Evolutionary conservation across 2,113 vertebrate species (phyloP), one percentile per base, ranked within the genome.

Genomic region (Tautogolabrus adspersus): DNA sequence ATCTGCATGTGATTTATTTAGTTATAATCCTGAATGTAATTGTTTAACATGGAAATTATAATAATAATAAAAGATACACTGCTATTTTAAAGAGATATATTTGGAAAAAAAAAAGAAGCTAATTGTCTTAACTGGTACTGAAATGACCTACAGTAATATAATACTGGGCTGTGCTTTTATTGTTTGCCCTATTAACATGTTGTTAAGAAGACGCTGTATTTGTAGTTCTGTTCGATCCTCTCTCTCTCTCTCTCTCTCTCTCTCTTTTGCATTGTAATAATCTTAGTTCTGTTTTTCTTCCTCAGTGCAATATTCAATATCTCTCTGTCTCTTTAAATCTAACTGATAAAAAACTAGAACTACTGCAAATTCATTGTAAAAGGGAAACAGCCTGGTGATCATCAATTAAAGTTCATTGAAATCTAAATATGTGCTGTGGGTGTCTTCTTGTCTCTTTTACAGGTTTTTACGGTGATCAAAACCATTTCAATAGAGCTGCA

Each of bases 21-120:
- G 87, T 95, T 95, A 95, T 94, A 93, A 94, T 94, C 93, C 92
- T 97, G 94, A 96, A 95, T 96, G 95, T 96, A 95, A 95, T 95
- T 93, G 95, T 94, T 96, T 94, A 93, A 94, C 88, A 92, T 89
- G 87, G 79, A 91, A 94, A 92, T 51, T n/a, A n/a, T 91, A 94
- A 88, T 90, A 93, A 71, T 76, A 90, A 88, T 77, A 83, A 90
- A 92, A 82, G 91, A 92, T 77, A 82, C 44, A 71, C 81, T 71
- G 91, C 89, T 94, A 92, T 93, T 94, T 94, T 92, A 93, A 93
- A 92, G 91, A 91, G 87, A 76, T 94, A 91, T 94, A 93, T 93
- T 92, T 94, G 89, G n/a, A 83, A 90, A 88, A 91, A 52, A 83
- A 90, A 88, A 91, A 49, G 18, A 95, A 93, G 95, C 92, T 94